Base-by-base conservation (phyloP, 2,113 vertebrate species). In the Malurus alboscapulatus region DNA sequence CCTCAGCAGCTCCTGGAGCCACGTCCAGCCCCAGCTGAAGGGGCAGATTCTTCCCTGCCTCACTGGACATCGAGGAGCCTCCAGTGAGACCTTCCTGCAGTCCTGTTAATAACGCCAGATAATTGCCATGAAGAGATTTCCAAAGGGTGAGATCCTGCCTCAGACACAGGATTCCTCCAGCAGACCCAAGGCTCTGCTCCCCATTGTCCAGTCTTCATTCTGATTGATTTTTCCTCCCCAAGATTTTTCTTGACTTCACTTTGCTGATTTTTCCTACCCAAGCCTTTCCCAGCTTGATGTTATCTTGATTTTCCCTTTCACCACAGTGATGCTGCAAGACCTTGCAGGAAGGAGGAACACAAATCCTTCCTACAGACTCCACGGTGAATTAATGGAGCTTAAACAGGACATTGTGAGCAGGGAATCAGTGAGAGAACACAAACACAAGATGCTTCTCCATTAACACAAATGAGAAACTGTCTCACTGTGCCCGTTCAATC, bases 371-470 rank as follows among this genome's bases (percentile, higher is more conserved):
- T 85, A 58, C 34, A 79, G 74, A 27, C 17, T 53, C 76, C 73
- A 66, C 36, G 87, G 79, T 40, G 88, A 94, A 77, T 89, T 84
- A 93, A 42, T 85, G 45, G 84, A 47, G 74, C 88, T 93, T 83
- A 89, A 94, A 84, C 0, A 72, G 58, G 77, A 82, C 79, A 62
- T 11, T 76, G 61, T 87, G 84, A 82, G 44, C 68, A 57, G 71
- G 40, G 74, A 87, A 44, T 47, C 66, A 66, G 44, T 51, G 58
- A 74, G 86, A 83, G 87, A 87, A 42, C 68, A 92, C 2, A 12
- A 91, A 96, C 66, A 94, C 93, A 92, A 14, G 85, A 57, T 47
- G 72, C 42, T 86, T 61, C 92, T 89, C 86, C 57, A 45, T 40
- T 67, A 88, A 62, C 69, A 61, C 84, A 88, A 77, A 84, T 53